phyloP scores from a whole-genome alignment of 92 coral and sea anemone species.

The Porites lobata region DNA sequence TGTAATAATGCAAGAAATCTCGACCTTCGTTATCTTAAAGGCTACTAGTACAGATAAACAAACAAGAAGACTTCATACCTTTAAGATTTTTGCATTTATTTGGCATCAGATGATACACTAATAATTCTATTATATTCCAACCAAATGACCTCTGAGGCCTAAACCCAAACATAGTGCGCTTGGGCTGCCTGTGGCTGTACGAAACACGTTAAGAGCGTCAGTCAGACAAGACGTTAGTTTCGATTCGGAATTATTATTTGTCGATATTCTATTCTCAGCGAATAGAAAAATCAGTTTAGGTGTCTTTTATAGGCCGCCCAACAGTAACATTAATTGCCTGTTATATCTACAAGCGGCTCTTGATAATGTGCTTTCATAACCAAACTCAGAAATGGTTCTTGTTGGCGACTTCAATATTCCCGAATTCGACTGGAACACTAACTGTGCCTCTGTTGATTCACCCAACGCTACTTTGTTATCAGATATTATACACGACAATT shows the following conservation, averaged over 20 bases:
- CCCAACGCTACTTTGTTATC: conserved; percentile 17
- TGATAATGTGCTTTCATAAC: conserved; percentile 30
- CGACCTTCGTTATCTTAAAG: no score
- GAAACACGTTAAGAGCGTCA: not conserved
- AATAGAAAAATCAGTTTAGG: conserved; percentile 41
- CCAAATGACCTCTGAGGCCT: no score
- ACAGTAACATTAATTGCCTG: conserved; percentile 24
- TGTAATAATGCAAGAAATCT: no score
- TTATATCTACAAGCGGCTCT: conserved; percentile 33
- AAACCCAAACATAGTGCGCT: no score
- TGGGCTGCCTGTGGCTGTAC: not conserved
- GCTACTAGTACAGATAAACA: no score
- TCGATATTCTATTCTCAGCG: conserved; percentile 21
- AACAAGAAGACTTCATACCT: no score
- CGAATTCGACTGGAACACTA: conserved; percentile 43
- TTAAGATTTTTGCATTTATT: no score
- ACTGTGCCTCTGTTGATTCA: conserved; percentile 38
- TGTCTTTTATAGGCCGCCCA: conserved; percentile 55
- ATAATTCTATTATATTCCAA: no score
- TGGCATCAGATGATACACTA: no score
- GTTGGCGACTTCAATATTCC: conserved; percentile 55
- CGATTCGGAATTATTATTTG: conserved; percentile 37
- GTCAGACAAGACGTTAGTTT: conserved; percentile 5
- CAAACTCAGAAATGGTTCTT: conserved; percentile 50
- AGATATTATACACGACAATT: conserved; percentile 34